Evolutionary conservation across 1,140 invertebrate species (phyloP).

Genomic region (Drosophila kanapiae): DNA sequence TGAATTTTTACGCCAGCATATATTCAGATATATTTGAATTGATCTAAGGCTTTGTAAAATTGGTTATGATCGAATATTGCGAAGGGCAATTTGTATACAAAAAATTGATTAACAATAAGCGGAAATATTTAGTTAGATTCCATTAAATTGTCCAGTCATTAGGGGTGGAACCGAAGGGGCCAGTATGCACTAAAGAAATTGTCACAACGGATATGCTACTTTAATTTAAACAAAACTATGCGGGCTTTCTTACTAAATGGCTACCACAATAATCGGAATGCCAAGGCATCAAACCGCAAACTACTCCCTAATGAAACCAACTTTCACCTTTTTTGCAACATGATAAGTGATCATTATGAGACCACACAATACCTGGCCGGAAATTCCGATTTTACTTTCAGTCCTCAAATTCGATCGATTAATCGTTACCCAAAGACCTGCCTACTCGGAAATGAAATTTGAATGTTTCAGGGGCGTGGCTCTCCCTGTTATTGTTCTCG

Average conservation of each 20-base stretch:
- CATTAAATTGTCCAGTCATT: slow-evolving; percentile 37
- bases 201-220: slow-evolving; percentile 64
- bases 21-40: slow-evolving; percentile 57
- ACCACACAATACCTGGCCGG: slow-evolving; percentile 47
- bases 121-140: slow-evolving; percentile 79
- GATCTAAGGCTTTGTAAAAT: slow-evolving; percentile 27
- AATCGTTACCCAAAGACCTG: slow-evolving; percentile 53
- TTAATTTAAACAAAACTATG: slow-evolving; percentile 48
- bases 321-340: slow-evolving; percentile 69
- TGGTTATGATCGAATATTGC: background rate
- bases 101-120: slow-evolving; percentile 72
- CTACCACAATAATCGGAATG: slow-evolving; percentile 9
- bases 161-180: background rate
- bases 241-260: slow-evolving; percentile 19
- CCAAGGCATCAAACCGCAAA: slow-evolving; percentile 28
- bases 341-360: slow-evolving; percentile 69
- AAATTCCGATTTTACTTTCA: slow-evolving; percentile 34
- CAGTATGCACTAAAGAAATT: slow-evolving; percentile 13
- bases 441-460: slow-evolving; percentile 70
- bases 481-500: slow-evolving; percentile 51
- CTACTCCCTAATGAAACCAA: slow-evolving; percentile 26
- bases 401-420: slow-evolving; percentile 36
- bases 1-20: slow-evolving; percentile 61
- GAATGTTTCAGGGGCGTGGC: slow-evolving; percentile 66
- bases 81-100: slow-evolving; percentile 41